Evolutionary conservation across 1,140 invertebrate species (phyloP).

Genomic region (Trachymyrmex septentrionalis): DNA sequence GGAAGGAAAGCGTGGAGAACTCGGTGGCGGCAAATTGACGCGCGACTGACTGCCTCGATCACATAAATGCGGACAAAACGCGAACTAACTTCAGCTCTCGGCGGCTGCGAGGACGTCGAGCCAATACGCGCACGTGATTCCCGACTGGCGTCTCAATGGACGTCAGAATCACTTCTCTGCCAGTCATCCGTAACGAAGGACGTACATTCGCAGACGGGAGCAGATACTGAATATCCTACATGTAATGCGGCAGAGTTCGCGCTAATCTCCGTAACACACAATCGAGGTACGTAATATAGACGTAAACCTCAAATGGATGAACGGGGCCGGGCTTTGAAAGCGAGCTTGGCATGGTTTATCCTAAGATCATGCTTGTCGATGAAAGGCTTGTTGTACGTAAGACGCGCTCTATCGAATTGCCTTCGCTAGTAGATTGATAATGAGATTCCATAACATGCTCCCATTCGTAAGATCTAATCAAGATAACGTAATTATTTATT

Average conservation of each 20-base stretch:
- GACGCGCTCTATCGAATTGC: conserved; percentile 21
- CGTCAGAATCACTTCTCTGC: conserved; percentile 67
- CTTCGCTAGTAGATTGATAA: conserved; percentile 17
- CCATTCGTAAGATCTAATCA: neutral
- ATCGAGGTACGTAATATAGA: conserved; percentile 50
- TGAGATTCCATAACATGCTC: conserved; percentile 23
- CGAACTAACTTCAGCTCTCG: conserved; percentile 59
- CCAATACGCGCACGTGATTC: conserved; percentile 60
- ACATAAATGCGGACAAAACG: conserved; percentile 64
- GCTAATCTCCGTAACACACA: conserved; percentile 60
- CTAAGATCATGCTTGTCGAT: conserved; percentile 54
- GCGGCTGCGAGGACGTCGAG: conserved; percentile 48
- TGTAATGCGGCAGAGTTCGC: conserved; percentile 55
- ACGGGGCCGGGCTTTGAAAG: conserved; percentile 48
- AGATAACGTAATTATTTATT: neutral
- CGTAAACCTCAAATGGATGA: conserved; percentile 56
- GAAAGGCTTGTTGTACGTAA: conserved; percentile 52
- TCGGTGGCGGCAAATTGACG: conserved; percentile 61
- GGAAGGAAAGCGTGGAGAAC: conserved; percentile 21
- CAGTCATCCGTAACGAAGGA: conserved; percentile 66
- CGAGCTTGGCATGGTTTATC: conserved; percentile 52
- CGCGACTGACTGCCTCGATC: conserved; percentile 59
- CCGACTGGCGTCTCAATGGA: conserved; percentile 65
- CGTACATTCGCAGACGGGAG: conserved; percentile 59
- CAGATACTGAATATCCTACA: conserved; percentile 63